Evolutionary conservation across 2,113 vertebrate genomes (phyloP), one percentile per base, ranked within the genome.

Genomic region (Leptocoma aspasia): DNA sequence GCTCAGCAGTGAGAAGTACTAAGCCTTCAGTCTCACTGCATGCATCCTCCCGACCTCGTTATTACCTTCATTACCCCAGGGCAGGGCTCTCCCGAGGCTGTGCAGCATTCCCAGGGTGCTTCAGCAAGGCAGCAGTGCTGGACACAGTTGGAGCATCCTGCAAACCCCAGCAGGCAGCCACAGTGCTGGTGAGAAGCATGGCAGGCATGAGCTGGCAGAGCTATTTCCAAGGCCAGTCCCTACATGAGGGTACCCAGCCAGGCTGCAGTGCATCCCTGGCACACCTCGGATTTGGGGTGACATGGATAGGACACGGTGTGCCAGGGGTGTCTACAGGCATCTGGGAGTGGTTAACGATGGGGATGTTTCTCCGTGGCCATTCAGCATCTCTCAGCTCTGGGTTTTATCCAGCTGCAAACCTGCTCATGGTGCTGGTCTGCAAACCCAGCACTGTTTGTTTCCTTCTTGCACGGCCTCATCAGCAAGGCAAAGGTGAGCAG

Each of bases 181-280:
- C 1, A 0, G 6, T 39, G 18, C 23, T 1, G 2, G 17, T 19
- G 13, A 56, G 71, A 60, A 47, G 28, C 3, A 7, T 6, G 10
- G 15, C 1, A 1, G 20, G 15, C 14, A 3, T 2, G 45, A 54
- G 23, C 41, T 42, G 17, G 20, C 63, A 53, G 47, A 61, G 30
- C 2, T 35, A 14, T 26, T 80, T 42, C 30, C 60, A 54, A 44
- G 42, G 18, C 11, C 52, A 23, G 11, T 9, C 37, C 23, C 53
- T 45, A 1, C 3, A 17, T 6, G 18, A 20, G 27, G 15, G 24
- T 19, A 41, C 14, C 28, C 45, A 75, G 66, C 52, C 28, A 13
- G 35, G 33, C 50, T 59, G 15, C 1, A 3, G 15, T 0, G 0
- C 33, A 24, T 8, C 8, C 37, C 57, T 22, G 35, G 26, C 71